Evolutionary conservation across 37 sponge, comb jelly and placozoan genomes (phyloP), one percentile per base, ranked within the genome.

Genomic region (Agelas oroides): DNA sequence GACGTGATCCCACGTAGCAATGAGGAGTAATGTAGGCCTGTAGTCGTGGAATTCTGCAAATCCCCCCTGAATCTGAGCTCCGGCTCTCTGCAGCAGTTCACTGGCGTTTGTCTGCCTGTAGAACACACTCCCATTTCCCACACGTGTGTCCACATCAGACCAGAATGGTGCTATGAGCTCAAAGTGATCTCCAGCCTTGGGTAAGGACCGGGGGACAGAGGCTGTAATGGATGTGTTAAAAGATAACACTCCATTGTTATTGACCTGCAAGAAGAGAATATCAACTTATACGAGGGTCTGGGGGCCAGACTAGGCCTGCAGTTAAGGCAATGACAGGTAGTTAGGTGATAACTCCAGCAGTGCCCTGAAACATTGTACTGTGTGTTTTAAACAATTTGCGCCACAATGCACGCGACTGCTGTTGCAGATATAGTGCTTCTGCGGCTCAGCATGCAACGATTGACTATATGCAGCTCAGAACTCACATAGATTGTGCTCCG

Each of bases 101-200:
- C 32, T 35, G 8, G 16, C 54, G 24, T 21, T 17, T 28, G 54
- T 63, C 21, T 63, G 74, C 16, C 64, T 35, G 74, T 73, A 83
- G 64, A 73, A 61, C 20, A 73, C 66, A 14, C n/a, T 0, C 6
- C 79, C 66, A 39, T 16, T 0, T 21, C 79, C 66, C 15, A 16
- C 5, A 2, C 28, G 30, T 35, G 61, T 34, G 38, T 53, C 33
- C 14, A 38, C 57, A 33, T n/a, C 33, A 13, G 81, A 28, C 81
- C 81, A 80, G 59, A 80, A 80, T 33, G 81, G 70, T 21, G 81
- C 81, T 56, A 80, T 64, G 28, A 64, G 3, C 8, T 46, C 6
- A 12, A 46, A 46, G 8, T 12, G 8, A 3, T 46, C 46, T 46
- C 6, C 3, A 46, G 6, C 2, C 23, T n/a, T 70, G 8, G 11